A percentile compares a stretch with the other conserved stretches of the same genome.
Conservation (phyloP, 1,140 invertebrate genomes). For the Drosophila ercepeae region DNA sequence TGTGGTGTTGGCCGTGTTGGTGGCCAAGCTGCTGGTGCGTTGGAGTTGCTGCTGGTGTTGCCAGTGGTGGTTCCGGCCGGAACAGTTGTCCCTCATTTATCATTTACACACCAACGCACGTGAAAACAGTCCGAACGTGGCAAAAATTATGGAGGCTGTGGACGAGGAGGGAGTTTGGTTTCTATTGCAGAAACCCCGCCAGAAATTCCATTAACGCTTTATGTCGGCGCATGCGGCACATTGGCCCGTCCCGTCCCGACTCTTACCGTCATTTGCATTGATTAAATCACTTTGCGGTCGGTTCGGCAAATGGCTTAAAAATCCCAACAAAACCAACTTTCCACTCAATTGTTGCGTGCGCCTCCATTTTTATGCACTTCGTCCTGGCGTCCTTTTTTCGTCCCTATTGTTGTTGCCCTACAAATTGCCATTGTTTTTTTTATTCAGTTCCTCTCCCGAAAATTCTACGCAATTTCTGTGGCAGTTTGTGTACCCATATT, state of each 20-base stretch:
- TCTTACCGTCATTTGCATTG: conserved; percentile 75
- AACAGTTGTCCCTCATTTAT: conserved; percentile 74
- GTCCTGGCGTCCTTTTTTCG: not conserved
- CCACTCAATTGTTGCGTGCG: conserved; percentile 62
- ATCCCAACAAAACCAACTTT: conserved; percentile 58
- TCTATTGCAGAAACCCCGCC: conserved; percentile 38
- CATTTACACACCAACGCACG: conserved; percentile 80
- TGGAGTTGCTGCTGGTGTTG: conserved; percentile 48
- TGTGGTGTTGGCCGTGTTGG: conserved; percentile 52
- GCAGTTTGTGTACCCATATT: conserved; percentile 33
- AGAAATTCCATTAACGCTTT: conserved; percentile 65
- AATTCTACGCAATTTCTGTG: conserved; percentile 53
- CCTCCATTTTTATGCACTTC: conserved; percentile 48
- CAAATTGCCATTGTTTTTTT: conserved; percentile 65
- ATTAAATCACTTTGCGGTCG: conserved; percentile 76
- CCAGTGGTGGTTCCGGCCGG: conserved; percentile 46
- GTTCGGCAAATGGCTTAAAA: conserved; percentile 66
- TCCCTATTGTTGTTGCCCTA: conserved; percentile 34
- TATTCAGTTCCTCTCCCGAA: not conserved
- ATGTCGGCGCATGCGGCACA: conserved; percentile 45
- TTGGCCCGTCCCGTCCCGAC: not conserved
- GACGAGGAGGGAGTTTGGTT: conserved; percentile 9
- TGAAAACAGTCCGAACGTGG: conserved; percentile 63
- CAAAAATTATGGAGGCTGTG: conserved; percentile 31
- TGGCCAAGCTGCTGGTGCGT: conserved; percentile 23